Evolutionary conservation across 2,888 invertebrate species (phyloP).

Genomic region (Sympetrum striolatum): DNA sequence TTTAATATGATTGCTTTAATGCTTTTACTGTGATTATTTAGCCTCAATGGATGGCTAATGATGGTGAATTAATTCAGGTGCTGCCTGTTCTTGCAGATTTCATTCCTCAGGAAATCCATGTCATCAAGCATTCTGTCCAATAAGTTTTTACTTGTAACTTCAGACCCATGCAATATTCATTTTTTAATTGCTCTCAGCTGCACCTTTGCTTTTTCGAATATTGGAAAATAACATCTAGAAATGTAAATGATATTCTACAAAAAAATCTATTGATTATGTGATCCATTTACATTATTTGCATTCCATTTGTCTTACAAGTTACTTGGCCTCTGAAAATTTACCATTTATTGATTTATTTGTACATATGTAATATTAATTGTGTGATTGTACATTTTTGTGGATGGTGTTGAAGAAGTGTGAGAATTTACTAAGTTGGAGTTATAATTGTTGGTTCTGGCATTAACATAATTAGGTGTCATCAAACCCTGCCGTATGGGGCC

Average conservation of each 20-base stretch:
- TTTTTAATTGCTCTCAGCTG: background rate
- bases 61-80: slow-evolving; percentile 16
- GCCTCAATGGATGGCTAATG: background rate
- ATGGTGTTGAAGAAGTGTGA: background rate
- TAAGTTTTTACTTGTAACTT: background rate
- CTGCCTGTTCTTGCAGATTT: slow-evolving; percentile 14
- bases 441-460: background rate
- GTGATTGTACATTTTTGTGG: background rate
- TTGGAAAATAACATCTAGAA: background rate
- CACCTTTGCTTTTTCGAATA: background rate
- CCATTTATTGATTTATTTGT: slow-evolving; percentile 22
- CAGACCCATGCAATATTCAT: background rate
- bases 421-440: background rate
- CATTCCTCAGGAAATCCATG: slow-evolving; percentile 25
- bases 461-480: background rate
- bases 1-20: slow-evolving; percentile 12
- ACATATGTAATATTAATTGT: slow-evolving; percentile 18
- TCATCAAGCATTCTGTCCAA: background rate
- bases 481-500: background rate
- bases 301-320: background rate
- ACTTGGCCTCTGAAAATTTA: background rate
- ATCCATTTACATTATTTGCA: background rate
- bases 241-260: too few relatives aligned
- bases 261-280: background rate
- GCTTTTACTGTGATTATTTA: slow-evolving; percentile 36